phyloP scores from a whole-genome alignment of 2,888 invertebrate genomes.

The Apotomis turbidana region DNA sequence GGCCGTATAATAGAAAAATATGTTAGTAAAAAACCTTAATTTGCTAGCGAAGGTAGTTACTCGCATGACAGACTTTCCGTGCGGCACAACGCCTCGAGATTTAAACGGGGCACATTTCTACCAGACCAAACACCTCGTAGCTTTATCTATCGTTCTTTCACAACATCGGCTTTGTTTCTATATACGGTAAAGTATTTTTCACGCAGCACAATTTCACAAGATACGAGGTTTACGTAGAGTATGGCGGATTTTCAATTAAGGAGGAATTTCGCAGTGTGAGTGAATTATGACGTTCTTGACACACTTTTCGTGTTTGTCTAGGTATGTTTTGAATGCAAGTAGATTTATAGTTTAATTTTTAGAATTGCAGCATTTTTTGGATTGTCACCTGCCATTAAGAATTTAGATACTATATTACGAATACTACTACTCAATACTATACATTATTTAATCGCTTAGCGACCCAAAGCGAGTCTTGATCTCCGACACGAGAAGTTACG shows the following conservation, averaged over 20 bases:
- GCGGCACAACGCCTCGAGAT: constrained; percentile 26
- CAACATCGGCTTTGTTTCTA: neutral
- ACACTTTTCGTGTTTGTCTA: constrained; percentile 28
- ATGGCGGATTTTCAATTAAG: constrained; percentile 47
- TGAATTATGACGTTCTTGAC: constrained; percentile 38
- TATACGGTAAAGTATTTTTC: constrained; percentile 9
- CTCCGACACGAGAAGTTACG: too few species aligned
- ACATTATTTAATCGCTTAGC: too few species aligned
- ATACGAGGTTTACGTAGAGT: constrained; percentile 8
- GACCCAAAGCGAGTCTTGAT: too few species aligned
- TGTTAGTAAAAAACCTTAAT: constrained; percentile 46
- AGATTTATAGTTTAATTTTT: constrained; percentile 20
- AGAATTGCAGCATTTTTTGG: constrained; percentile 11
- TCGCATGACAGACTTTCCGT: constrained; percentile 48
- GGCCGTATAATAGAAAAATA: constrained; percentile 46
- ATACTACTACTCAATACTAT: too few species aligned
- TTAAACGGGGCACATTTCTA: constrained; percentile 32
- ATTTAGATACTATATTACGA: neutral
- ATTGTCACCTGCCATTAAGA: neutral
- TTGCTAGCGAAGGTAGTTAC: constrained; percentile 48
- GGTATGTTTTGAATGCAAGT: constrained; percentile 11
- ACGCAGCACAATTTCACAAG: constrained; percentile 13
- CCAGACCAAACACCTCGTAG: constrained; percentile 14
- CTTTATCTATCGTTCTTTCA: neutral
- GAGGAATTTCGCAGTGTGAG: constrained; percentile 43